Base-by-base conservation (phyloP, 2,797 vertebrate genomes). In the Gallirallus australis region DNA sequence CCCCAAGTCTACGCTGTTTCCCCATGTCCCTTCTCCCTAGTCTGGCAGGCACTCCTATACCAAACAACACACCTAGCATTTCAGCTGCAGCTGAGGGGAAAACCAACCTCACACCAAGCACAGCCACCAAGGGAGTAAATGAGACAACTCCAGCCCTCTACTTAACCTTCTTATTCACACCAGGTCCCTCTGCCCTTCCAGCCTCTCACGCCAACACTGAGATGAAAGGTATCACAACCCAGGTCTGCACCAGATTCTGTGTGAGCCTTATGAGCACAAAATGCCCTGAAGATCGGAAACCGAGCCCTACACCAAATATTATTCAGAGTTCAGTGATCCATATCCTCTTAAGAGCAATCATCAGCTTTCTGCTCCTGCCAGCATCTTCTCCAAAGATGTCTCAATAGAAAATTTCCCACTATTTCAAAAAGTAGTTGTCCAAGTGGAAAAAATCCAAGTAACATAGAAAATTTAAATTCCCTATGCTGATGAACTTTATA, bases 31-130 rank as follows among this genome's bases (percentile, higher is more conserved):
- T 28, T 23, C n/a, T 5, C 12, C 63, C 57, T 31, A 28, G 16
- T 69, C 76, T 75, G 47, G 45, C 85, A 90, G 72, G 50, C 64
- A 9, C 2, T 48, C 15, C 45, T 33, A 1, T 0, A 12, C 4
- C 83, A 77, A 53, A 7, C 52, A 28, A 0, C 77, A 27, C 50
- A 9, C 8, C 15, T 5, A 45, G 21, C 15, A 5, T 2, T 19
- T 35, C 76, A 56, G 27, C 50, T 61, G 64, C 64, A 33, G 78
- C 35, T 53, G 33, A 3, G 16, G 53, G 45, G 23, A 40, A 7
- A 80, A 30, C 3, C 65, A 30, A 0, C 52, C 66, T 63, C 25
- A 2, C 5, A 0, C 0, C 4, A 12, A 70, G 19, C 77, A 15
- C 45, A 50, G 48, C 77, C 11, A 5, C 3, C 6, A 28, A 24